Conservation (phyloP, 2,797 vertebrate genomes). For the Gymnodraco acuticeps region DNA sequence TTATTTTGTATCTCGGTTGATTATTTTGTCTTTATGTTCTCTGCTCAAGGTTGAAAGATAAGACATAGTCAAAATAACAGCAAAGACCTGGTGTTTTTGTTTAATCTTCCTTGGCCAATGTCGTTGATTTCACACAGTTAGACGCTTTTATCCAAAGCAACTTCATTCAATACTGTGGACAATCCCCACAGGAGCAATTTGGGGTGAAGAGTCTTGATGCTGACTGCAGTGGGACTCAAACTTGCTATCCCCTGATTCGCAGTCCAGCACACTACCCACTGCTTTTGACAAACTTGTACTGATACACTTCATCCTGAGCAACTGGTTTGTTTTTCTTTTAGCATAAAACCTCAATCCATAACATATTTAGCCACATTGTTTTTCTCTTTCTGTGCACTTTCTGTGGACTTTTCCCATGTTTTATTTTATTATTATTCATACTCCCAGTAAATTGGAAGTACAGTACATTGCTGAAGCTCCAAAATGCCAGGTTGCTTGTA, state of each 20-base stretch:
- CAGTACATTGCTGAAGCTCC: background rate
- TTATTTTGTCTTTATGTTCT: slow-evolving; percentile 14
- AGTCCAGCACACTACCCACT: too few species aligned
- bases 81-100: background rate
- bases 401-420: background rate
- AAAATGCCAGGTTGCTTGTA: background rate
- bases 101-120: background rate
- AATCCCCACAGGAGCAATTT: too few species aligned
- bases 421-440: background rate
- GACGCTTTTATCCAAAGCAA: too few species aligned
- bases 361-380: background rate
- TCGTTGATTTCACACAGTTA: background rate
- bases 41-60: background rate
- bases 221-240: too few species aligned
- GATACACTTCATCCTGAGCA: background rate
- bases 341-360: background rate
- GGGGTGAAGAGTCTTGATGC: too few species aligned
- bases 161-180: too few species aligned
- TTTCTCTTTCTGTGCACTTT: background rate
- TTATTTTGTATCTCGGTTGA: slow-evolving; percentile 12
- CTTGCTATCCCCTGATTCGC: too few species aligned
- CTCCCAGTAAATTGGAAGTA: background rate
- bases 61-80: background rate
- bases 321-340: background rate
- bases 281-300: background rate